phyloP scores from a whole-genome alignment of 2,113 vertebrate species.

The Sturnira hondurensis region DNA sequence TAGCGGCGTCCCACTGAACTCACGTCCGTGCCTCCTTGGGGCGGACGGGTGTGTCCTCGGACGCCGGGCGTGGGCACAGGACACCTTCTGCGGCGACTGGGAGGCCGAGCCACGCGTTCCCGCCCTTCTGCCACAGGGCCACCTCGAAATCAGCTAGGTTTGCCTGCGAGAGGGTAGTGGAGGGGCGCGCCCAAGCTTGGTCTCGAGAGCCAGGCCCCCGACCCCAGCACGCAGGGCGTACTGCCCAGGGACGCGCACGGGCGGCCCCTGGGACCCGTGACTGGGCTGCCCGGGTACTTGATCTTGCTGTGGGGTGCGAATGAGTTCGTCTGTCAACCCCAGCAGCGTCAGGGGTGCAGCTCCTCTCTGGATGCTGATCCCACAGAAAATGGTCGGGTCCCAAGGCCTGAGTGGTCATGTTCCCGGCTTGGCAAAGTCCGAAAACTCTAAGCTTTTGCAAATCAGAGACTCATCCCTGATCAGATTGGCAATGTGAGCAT shows the following conservation, averaged over 20 bases:
- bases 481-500: background rate
- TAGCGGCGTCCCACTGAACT: background rate
- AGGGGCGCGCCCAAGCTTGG: accelerated
- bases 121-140: background rate
- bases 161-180: background rate
- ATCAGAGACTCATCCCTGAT: background rate
- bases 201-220: background rate
- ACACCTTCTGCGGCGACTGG: background rate
- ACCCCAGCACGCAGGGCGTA: accelerated
- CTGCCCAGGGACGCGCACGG: background rate
- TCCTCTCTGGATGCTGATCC: background rate
- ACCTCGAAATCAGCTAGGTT: background rate
- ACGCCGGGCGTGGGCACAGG: background rate
- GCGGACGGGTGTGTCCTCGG: background rate
- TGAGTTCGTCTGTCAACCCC: too few species aligned
- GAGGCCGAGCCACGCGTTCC: background rate
- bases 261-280: background rate
- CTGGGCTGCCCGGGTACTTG: background rate
- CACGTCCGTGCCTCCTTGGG: background rate
- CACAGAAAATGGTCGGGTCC: background rate
- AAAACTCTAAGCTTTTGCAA: background rate
- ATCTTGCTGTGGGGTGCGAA: background rate
- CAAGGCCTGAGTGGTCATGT: background rate
- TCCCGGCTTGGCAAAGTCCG: background rate
- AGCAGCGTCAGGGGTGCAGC: background rate